These are phyloP conservation scores for Vipera ursinii DNA, from an alignment of 2,797 vertebrate species.

Conservation along the genomic window DNA sequence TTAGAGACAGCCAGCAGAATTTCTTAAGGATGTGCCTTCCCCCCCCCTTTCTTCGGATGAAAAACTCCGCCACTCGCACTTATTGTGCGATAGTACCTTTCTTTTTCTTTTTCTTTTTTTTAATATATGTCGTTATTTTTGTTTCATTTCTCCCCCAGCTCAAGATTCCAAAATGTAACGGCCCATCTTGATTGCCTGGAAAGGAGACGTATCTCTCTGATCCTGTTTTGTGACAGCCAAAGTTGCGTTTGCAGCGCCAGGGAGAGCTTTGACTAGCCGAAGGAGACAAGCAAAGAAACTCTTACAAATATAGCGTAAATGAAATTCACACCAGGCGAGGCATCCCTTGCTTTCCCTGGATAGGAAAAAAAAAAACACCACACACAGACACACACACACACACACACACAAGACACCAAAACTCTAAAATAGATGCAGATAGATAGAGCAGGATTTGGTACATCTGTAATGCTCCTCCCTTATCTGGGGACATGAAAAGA, in stretches of 20 bases:
- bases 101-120: no score
- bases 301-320: constrained; percentile 30
- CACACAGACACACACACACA: no score
- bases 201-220: neutral
- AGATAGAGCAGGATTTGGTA: constrained; percentile 30
- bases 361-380: neutral
- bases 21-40: no score
- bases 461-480: neutral
- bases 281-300: constrained; percentile 42
- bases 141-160: neutral
- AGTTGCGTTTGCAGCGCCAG: neutral
- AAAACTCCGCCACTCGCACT: neutral
- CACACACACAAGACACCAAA: no score
- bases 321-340: constrained; percentile 11
- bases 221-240: constrained; percentile 5
- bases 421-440: neutral
- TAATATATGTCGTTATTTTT: neutral
- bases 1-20: neutral
- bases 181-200: neutral
- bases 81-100: neutral
- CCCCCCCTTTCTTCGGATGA: neutral
- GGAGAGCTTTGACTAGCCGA: constrained; percentile 22
- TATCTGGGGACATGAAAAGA: constrained; percentile 43
- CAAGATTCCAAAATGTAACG: neutral
- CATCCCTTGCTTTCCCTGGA: neutral